phyloP scores from a whole-genome alignment of 2,113 vertebrate species.

The Sturnus vulgaris region DNA sequence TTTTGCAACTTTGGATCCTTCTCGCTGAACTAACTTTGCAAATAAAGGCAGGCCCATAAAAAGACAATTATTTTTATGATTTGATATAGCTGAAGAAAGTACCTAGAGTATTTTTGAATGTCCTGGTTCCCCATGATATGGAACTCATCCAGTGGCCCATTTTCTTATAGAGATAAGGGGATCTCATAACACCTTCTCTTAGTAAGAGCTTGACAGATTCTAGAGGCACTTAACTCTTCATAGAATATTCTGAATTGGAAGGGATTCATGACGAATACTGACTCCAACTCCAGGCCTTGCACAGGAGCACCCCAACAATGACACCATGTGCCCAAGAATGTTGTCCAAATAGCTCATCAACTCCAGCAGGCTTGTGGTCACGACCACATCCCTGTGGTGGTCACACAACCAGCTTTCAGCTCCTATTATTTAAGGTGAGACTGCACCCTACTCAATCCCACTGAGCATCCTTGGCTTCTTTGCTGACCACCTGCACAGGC shows the following conservation, averaged over 20 bases:
- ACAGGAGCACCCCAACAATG: background rate
- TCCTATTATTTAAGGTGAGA: background rate
- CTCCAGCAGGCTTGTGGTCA: background rate
- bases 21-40: background rate
- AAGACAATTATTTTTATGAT: background rate
- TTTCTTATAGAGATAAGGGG: background rate
- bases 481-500: background rate
- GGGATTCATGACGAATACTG: background rate
- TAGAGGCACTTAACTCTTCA: background rate
- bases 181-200: background rate
- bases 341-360: background rate
- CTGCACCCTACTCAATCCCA: background rate
- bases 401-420: background rate
- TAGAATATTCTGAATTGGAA: background rate
- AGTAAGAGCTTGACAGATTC: background rate
- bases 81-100: background rate
- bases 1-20: background rate
- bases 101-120: background rate
- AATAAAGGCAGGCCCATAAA: background rate
- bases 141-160: background rate
- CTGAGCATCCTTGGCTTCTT: background rate
- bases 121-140: background rate
- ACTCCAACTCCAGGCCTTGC: background rate
- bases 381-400: rapidly evolving
- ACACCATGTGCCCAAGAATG: rapidly evolving